phyloP scores from a whole-genome alignment of 2,113 vertebrate species.

The Podarcis raffonei region DNA sequence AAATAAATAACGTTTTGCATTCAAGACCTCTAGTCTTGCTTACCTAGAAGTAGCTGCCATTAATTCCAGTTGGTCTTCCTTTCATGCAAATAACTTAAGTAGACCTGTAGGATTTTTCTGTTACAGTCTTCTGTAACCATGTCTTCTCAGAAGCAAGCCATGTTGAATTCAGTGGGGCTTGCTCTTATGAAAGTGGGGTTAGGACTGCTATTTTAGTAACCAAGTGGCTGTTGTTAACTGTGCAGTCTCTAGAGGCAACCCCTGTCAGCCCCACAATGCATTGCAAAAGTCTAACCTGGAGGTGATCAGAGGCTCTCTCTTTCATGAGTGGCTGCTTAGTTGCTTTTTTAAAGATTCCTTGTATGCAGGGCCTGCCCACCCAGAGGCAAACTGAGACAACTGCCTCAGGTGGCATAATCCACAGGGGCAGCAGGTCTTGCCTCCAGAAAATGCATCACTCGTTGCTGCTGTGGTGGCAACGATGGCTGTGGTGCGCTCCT shows the following conservation, averaged over 20 bases:
- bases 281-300: background rate
- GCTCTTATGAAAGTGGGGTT: background rate
- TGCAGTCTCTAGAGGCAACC: no score
- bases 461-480: no score
- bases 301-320: background rate
- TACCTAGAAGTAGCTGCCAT: background rate
- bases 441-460: no score
- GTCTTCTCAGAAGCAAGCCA: no score
- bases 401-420: no score
- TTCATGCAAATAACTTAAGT: background rate
- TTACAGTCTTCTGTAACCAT: background rate
- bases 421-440: no score
- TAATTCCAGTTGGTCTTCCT: background rate
- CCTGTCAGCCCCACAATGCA: background rate
- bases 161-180: background rate
- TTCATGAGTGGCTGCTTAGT: no score
- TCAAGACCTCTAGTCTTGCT: background rate
- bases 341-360: background rate
- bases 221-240: background rate
- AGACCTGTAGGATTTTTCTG: background rate
- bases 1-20: background rate
- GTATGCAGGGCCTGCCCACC: no score
- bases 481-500: no score
- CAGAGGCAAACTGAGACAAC: no score
- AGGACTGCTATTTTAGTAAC: background rate